These are phyloP conservation scores for Bufo gargarizans DNA, from an alignment of 2,113 vertebrate species.

Conservation along the genomic window DNA sequence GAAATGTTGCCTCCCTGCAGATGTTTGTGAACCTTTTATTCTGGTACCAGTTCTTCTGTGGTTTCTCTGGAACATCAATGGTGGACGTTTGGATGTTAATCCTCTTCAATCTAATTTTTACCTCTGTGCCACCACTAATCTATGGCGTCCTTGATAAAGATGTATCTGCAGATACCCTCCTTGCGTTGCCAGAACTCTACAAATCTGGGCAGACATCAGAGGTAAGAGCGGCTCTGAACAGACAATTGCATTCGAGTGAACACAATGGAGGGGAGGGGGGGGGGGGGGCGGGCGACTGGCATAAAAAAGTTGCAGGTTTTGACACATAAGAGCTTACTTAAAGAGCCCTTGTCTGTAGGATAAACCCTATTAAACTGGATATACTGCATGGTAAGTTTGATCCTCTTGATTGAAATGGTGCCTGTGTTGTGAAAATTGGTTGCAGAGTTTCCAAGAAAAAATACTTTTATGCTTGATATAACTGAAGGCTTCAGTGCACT, in stretches of 20 bases:
- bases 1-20: slow-evolving; percentile 66
- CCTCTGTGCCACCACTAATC: slow-evolving; percentile 75
- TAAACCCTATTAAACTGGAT: no score
- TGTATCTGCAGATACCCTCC: slow-evolving; percentile 72
- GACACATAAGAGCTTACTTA: no score
- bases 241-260: not conserved
- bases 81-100: slow-evolving; percentile 82
- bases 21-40: slow-evolving; percentile 80
- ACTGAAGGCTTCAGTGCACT: no score
- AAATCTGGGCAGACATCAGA: slow-evolving; percentile 69
- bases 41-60: slow-evolving; percentile 84
- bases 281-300: no score
- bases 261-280: no score
- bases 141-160: slow-evolving; percentile 81
- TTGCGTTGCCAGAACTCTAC: slow-evolving; percentile 76
- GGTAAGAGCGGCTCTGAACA: slow-evolving; percentile 63
- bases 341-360: no score
- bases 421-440: no score
- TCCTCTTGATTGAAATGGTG: no score
- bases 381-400: no score
- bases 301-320: no score
- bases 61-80: slow-evolving; percentile 82
- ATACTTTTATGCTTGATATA: no score
- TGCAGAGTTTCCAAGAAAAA: no score
- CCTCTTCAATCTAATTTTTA: slow-evolving; percentile 83